Evolutionary conservation across 2,113 vertebrate species (phyloP).

Genomic region (Recurvirostra avosetta): DNA sequence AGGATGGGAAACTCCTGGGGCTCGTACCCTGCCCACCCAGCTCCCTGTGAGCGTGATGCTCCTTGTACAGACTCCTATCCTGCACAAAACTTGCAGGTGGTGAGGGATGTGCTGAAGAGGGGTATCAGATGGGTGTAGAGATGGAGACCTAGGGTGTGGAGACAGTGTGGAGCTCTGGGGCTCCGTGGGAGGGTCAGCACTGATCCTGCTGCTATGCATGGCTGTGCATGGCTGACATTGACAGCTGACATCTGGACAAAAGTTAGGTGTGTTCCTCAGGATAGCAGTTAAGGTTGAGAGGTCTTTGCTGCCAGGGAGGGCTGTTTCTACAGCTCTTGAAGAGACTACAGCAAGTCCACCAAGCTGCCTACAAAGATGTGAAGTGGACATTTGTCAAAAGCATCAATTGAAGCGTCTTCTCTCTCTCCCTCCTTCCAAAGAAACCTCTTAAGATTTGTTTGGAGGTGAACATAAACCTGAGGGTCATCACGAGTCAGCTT

Average conservation of each 20-base stretch:
- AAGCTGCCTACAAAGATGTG: neutral
- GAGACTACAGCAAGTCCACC: neutral
- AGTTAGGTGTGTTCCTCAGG: neutral
- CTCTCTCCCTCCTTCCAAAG: neutral
- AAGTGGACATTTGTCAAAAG: neutral
- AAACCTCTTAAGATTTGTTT: neutral
- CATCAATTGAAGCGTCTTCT: neutral
- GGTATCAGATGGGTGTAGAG: neutral
- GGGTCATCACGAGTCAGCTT: neutral
- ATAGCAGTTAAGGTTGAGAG: fast-evolving
- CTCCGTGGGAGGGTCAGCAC: fast-evolving
- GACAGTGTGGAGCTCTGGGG: neutral
- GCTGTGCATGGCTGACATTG: neutral
- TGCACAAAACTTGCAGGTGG: neutral
- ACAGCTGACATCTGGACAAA: neutral
- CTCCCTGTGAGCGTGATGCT: neutral
- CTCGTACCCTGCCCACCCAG: neutral
- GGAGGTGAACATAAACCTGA: neutral
- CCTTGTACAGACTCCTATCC: neutral
- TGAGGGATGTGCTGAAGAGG: neutral
- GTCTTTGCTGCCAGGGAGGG: neutral
- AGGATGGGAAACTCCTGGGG: neutral
- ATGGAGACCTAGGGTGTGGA: neutral
- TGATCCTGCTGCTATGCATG: fast-evolving
- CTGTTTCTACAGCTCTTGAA: neutral